Evolutionary conservation across 2,797 vertebrate species (phyloP), one percentile per base, ranked within the genome.

Genomic region (Stomatorhinus walkeri): DNA sequence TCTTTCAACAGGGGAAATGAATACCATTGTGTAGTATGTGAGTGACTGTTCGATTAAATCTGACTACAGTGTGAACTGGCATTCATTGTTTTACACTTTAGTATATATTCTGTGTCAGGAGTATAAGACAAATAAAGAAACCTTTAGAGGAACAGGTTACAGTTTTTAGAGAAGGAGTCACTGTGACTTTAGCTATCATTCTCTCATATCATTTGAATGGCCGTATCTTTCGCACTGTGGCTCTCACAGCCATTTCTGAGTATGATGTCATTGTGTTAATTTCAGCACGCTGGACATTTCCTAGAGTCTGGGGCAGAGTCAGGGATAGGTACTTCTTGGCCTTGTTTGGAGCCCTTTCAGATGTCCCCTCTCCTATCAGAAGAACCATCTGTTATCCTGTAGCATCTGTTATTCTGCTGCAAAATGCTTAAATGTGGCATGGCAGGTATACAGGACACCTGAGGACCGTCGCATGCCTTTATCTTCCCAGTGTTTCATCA

Each of bases 211-310:
- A 36, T 79, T 79, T 43, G 36, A 43, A n/a, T 46, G 79, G 40
- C 36, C 9, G 2, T 83, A 22, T 46, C 4, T 28, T 5, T 12
- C 7, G n/a, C 22, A 51, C 22, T 85, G 4, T 19, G 49, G 12
- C 48, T 4, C 9, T 24, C 43, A 7, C 83, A 85, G 22, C 9
- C 43, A 28, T 28, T 32, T 85, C n/a, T 51, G n/a, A 49, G 48
- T 85, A 49, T 46, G 22, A 51, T 85, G 43, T 51, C 40, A 83
- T 51, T 85, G 43, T 85, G 43, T 24, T 85, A 5, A 51, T 85
- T 85, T 51, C 83, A 85, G 83, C 46, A 85, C 83, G 48, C 10
- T 85, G 48, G 83, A 85, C 24, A 85, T 85, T 85, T 85, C 83
- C 83, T 12, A 48, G 46, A 48, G 46, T 51, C 48, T 51, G 81